These are phyloP conservation scores for Lepeophtheirus salmonis DNA, from an alignment of 1,140 invertebrate species.

Conservation along the genomic window DNA sequence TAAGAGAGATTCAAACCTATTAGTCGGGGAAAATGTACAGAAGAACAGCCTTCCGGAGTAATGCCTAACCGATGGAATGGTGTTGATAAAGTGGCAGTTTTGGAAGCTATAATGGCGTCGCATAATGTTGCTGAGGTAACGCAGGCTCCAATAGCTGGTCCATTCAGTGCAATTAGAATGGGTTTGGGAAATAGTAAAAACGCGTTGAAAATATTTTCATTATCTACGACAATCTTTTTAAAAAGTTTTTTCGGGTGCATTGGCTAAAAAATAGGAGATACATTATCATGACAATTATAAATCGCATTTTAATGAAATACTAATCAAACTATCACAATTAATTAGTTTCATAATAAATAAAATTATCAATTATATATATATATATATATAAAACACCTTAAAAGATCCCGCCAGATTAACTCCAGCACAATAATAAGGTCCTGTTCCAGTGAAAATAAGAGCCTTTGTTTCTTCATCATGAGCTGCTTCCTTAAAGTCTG, in stretches of 20 bases:
- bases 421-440: slow-evolving; percentile 17
- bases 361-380: background rate
- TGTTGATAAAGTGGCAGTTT: slow-evolving; percentile 11
- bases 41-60: slow-evolving; percentile 15
- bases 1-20: background rate
- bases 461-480: slow-evolving; percentile 10
- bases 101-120: slow-evolving; percentile 12
- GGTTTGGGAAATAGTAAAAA: slow-evolving; percentile 18
- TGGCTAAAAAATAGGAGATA: background rate
- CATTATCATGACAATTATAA: background rate
- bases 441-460: slow-evolving; percentile 9
- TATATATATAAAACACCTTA: background rate
- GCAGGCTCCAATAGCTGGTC: slow-evolving; percentile 14
- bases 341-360: background rate
- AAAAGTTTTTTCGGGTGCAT: slow-evolving; percentile 15
- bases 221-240: slow-evolving; percentile 1
- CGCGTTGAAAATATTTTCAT: slow-evolving; percentile 9
- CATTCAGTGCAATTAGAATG: slow-evolving; percentile 14
- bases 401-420: slow-evolving; percentile 4
- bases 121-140: slow-evolving; percentile 13
- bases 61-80: slow-evolving; percentile 10
- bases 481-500: background rate
- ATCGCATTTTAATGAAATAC: background rate
- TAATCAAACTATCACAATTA: background rate
- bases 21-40: slow-evolving; percentile 12